A percentile compares a stretch with the other conserved stretches of the same genome.
Evolutionary conservation across 2,888 invertebrate genomes (phyloP).

Genomic region (Sylvicola fuscatus): DNA sequence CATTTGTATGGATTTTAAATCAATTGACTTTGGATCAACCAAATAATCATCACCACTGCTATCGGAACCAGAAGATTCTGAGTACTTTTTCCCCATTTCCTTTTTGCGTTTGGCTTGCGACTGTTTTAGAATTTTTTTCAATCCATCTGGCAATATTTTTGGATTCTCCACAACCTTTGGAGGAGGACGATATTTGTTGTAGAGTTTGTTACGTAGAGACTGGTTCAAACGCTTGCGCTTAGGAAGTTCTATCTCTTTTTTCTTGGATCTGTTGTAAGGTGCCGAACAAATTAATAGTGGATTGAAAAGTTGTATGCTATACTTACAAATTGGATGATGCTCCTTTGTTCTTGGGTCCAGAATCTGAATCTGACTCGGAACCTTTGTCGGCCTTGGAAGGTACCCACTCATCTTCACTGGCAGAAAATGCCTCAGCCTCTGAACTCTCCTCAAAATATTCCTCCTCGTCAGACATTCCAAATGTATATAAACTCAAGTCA

Average conservation of each 20-base stretch:
- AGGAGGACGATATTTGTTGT: constrained; percentile 20
- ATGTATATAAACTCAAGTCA: too few species aligned
- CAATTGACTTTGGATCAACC: constrained; percentile 29
- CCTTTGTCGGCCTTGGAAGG: constrained; percentile 11
- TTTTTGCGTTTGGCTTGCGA: not conserved
- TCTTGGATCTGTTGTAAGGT: not conserved
- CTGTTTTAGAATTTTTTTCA: not conserved
- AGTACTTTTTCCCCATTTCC: not conserved
- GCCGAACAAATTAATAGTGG: not conserved
- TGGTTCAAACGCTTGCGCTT: not conserved
- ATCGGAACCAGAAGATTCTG: constrained; percentile 15
- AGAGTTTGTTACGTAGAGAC: constrained; percentile 11
- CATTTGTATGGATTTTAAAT: constrained; percentile 18
- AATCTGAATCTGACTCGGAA: not conserved
- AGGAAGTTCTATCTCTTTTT: not conserved
- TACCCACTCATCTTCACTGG: constrained; percentile 23
- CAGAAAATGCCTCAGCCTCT: constrained; percentile 18
- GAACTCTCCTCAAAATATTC: not conserved
- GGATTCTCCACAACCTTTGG: constrained; percentile 13
- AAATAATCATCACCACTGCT: constrained; percentile 33
- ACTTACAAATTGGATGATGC: not conserved
- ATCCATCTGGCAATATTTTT: not conserved
- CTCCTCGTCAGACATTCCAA: too few species aligned
- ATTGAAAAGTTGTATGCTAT: not conserved
- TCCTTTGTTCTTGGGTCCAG: not conserved